Conservation (phyloP, 2,888 invertebrate genomes). For the Phasia obesa region DNA sequence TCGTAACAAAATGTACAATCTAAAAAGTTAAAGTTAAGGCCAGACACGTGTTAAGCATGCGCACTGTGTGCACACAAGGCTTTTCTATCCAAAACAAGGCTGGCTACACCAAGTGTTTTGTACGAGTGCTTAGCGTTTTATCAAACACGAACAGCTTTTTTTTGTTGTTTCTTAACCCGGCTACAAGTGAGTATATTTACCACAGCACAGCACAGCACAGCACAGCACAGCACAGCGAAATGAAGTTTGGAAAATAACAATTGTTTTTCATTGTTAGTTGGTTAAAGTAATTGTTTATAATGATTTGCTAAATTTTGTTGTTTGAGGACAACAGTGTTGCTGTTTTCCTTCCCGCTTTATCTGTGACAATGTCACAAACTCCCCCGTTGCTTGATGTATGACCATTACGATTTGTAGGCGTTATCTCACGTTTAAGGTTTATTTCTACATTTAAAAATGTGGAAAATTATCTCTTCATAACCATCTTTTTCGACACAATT, state of each 20-base stretch:
- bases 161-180: no score
- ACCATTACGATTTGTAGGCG: constrained; percentile 77
- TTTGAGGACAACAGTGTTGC: constrained; percentile 36
- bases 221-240: constrained; percentile 6
- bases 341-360: constrained; percentile 25
- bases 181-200: no score
- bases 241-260: constrained; percentile 17
- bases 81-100: constrained; percentile 34
- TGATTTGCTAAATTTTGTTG: constrained; percentile 43
- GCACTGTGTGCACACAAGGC: constrained; percentile 69
- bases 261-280: constrained; percentile 24
- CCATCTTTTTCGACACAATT: constrained; percentile 49
- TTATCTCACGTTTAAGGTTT: constrained; percentile 77
- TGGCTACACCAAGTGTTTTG: constrained; percentile 39
- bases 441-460: constrained; percentile 60
- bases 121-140: constrained; percentile 31
- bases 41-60: constrained; percentile 81
- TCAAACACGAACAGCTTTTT: constrained; percentile 31
- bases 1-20: constrained; percentile 57
- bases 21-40: constrained; percentile 69
- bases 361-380: constrained; percentile 67
- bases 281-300: constrained; percentile 53
- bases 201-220: background rate
- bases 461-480: constrained; percentile 76
- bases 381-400: constrained; percentile 76